Evolutionary conservation across 2,113 vertebrate species (phyloP), one percentile per base, ranked within the genome.

Genomic region (Cryptotis parvus): DNA sequence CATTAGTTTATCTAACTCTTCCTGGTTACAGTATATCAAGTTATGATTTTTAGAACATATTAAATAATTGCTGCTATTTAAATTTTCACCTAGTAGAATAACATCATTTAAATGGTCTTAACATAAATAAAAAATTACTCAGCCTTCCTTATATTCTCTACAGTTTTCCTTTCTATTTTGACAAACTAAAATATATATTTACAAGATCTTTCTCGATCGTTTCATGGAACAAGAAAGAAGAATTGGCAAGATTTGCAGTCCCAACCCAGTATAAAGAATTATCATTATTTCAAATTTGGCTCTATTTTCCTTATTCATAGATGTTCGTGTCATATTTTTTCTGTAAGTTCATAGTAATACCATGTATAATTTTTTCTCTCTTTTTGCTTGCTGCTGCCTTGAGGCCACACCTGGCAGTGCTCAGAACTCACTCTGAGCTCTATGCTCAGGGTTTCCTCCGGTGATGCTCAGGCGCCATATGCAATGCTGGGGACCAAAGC

Each of bases 131-230:
- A 63, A 88, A 73, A n/a, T 24, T 76, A 12, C 10, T 72, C 69
- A 41, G 20, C 35, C 39, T 58, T 73, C 35, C 39, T 58, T 73
- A 75, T n/a, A 35, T 4, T 77, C 27, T 26, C 9, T 29, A 33
- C 39, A 35, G 41, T 92, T 90, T 66, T 16, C 14, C 27, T 91
- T 16, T 81, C 31, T 63, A 61, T 84, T 35, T 87, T 87, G 70
- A 9, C 24, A 2, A 81, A 82, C 84, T 27, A 87, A 89, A 63
- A 75, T 66, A 14, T 80, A 84, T 10, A 49, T 29, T 37, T 81
- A 49, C 3, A 73, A 31, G 72, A 33, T 61, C 6, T 77, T 63
- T 14, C 7, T 8, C 3, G 11, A 39, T 9, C 2, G 18, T 22
- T 22, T 68, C 33, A 68, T 75, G 18, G 79, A 89, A 72, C 26